Evolutionary conservation across 2,888 invertebrate genomes (phyloP).

Genomic region (Nebria salina): DNA sequence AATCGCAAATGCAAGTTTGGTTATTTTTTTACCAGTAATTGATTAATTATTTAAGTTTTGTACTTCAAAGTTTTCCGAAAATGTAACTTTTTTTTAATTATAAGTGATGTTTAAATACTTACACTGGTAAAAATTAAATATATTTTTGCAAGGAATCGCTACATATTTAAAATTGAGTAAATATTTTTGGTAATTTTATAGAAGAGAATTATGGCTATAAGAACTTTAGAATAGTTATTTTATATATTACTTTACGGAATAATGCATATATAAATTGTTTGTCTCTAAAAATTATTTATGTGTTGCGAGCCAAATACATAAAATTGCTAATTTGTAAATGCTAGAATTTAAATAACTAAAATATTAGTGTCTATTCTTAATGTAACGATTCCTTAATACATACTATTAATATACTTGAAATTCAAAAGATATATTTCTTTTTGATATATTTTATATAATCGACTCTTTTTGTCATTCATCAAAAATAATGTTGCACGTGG

Average conservation of each 20-base stretch:
- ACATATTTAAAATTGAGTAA: conserved; percentile 23
- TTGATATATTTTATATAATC: not conserved
- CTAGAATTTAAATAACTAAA: conserved; percentile 31
- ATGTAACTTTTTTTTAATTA: not conserved
- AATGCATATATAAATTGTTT: not conserved
- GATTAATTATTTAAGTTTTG: conserved; percentile 17
- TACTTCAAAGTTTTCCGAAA: conserved; percentile 21
- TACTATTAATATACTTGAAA: conserved; percentile 41
- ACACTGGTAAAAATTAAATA: conserved; percentile 22
- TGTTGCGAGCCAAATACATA: conserved; percentile 32
- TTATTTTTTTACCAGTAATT: not conserved
- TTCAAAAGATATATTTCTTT: conserved; percentile 33
- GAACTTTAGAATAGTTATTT: not conserved
- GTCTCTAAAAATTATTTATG: conserved; percentile 1
- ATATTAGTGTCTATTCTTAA: conserved; percentile 17
- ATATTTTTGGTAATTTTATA: not conserved
- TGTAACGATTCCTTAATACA: conserved; percentile 43
- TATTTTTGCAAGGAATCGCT: conserved; percentile 36
- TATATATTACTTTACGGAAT: not conserved
- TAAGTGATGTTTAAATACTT: conserved; percentile 10
- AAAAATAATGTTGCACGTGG: not conserved
- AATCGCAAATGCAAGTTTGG: not conserved
- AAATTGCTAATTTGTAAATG: conserved; percentile 24
- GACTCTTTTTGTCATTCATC: conserved; percentile 17
- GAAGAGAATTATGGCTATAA: not conserved